These are phyloP conservation scores for Microctenopoma steveboyesi DNA, from an alignment of 2,797 vertebrate genomes.

Conservation along the genomic window DNA sequence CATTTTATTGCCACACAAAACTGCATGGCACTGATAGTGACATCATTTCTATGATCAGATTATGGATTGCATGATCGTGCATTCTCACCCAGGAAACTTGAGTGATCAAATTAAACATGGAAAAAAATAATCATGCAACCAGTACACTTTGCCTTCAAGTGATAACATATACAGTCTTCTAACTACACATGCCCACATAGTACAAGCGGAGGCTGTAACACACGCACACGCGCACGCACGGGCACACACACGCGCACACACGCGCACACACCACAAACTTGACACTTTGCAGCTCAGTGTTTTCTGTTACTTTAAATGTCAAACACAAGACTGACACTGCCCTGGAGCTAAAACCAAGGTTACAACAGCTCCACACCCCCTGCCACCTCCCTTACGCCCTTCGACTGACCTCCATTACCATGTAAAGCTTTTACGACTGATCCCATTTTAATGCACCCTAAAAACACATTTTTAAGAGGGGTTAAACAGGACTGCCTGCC, in stretches of 20 bases:
- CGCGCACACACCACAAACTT: not conserved
- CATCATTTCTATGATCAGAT: conserved; percentile 39
- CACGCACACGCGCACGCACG: not conserved
- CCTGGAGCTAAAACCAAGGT: conserved; percentile 31
- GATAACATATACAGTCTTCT: conserved; percentile 2
- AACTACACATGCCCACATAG: not conserved
- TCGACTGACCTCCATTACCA: conserved; percentile 33
- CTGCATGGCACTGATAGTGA: conserved; percentile 14
- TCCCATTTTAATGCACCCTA: not conserved
- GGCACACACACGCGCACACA: too few species aligned
- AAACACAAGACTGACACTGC: conserved; percentile 38
- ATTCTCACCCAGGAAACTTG: conserved; percentile 11
- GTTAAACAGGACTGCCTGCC: too few species aligned
- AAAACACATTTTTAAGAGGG: too few species aligned
- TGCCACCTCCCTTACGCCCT: conserved; percentile 8
- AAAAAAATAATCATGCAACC: conserved; percentile 34
- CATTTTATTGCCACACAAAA: conserved; percentile 30
- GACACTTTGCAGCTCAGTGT: conserved; percentile 12
- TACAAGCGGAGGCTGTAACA: conserved; percentile 1
- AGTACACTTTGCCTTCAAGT: not conserved
- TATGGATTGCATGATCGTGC: conserved; percentile 11
- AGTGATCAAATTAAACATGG: conserved; percentile 37
- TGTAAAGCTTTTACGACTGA: conserved; percentile 16
- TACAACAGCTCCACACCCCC: not conserved
- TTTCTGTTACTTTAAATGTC: conserved; percentile 51